Base-by-base conservation (phyloP, 2,888 invertebrate species). In the Notodonta dromedarius region DNA sequence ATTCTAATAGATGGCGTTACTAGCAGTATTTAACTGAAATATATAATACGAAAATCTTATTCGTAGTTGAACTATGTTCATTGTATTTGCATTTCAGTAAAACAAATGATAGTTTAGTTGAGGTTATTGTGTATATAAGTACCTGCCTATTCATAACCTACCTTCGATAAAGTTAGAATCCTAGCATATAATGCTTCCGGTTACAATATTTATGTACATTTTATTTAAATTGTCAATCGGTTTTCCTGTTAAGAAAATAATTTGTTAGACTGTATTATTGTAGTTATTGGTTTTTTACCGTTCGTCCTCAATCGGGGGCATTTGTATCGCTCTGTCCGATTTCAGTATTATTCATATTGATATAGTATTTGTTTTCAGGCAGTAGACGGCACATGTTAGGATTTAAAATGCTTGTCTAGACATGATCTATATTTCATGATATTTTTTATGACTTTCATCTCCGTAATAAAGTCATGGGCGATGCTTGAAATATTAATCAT, bases 1-100 rank as follows among this genome's bases (percentile, higher is more conserved):
- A 40, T 16, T 0, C 56, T 50, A 4, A 61, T 5, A 70, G 70
- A 71, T 70, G 70, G 72, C 66, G 63, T n/a, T 14, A 57, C 60
- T 46, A 5, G 61, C 60, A 16, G 9, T 40, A 54, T 52, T 42
- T 9, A 12, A n/a, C 13, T 52, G 4, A 32, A 50, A 50, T 16
- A 50, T 50, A 6, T 6, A 9, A 40, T 8, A 2, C 6, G 40
- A 24, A 24, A 24, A 2, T 24, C 2, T 24, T 1, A 24, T 24
- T 24, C 24, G 24, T 24, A 7, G 35, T 35, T 11, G 2, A 9
- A 42, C 9, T 11, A 42, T 42, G 11, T 42, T 11, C 42, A 12
- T 42, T 42, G 42, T 2, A 9, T 42, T 12, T 4, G 35, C 2
- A 35, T 35, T 35, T 35, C 35, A 35, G 35, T 35, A 7, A 3